Evolutionary conservation across 2,113 vertebrate genomes (phyloP).

Genomic region (Eclectus roratus): DNA sequence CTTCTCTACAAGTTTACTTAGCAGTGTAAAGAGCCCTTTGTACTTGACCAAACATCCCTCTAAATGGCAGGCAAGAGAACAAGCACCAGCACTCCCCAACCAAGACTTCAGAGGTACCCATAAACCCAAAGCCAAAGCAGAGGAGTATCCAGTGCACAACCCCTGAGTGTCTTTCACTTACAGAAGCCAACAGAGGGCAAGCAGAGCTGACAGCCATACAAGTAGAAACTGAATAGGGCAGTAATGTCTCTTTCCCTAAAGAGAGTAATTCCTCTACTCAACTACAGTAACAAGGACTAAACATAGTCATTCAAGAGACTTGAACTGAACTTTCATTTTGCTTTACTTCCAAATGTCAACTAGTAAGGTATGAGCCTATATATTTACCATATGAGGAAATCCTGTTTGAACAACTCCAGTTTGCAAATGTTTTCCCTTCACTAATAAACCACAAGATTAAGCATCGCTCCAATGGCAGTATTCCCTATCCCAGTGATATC

Average conservation of each 20-base stretch:
- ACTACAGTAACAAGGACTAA: not conserved
- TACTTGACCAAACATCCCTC: not conserved
- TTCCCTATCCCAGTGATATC: not conserved
- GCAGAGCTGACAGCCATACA: not conserved
- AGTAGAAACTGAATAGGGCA: not conserved
- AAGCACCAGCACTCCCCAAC: not conserved
- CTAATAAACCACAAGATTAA: not conserved
- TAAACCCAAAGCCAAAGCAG: not conserved
- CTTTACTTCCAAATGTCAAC: not conserved
- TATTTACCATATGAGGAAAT: slow-evolving; percentile 1
- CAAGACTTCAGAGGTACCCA: not conserved
- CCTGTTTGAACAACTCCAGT: not conserved
- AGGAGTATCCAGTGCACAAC: rapidly evolving
- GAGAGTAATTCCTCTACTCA: not conserved
- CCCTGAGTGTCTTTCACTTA: rapidly evolving
- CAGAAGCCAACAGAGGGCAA: not conserved
- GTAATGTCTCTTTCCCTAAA: not conserved
- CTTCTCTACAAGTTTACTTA: not conserved
- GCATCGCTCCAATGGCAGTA: not conserved
- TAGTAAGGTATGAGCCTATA: not conserved
- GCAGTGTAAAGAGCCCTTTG: not conserved
- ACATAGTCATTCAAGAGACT: not conserved
- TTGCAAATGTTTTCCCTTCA: not conserved
- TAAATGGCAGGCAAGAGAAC: not conserved
- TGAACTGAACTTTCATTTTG: slow-evolving; percentile 23